phyloP scores from a whole-genome alignment of 1,140 invertebrate genomes.

The Drosophila quadrilineata region DNA sequence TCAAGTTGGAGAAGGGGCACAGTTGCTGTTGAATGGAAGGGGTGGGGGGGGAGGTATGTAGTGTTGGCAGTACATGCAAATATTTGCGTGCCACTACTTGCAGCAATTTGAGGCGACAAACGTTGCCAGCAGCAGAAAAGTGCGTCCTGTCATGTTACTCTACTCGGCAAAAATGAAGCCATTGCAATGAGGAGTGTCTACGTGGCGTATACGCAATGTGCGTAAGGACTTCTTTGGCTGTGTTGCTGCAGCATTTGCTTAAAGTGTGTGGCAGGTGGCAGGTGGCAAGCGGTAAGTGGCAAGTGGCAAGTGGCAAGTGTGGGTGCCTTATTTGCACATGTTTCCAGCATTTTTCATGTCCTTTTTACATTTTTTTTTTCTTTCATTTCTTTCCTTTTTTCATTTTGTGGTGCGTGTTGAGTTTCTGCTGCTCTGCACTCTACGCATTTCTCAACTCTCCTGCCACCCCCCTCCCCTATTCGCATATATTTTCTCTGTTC shows the following conservation, averaged over 20 bases:
- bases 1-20: background rate
- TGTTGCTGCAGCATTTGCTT: background rate
- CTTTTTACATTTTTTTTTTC: slow-evolving; percentile 7
- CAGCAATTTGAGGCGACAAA: slow-evolving; percentile 1
- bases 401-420: slow-evolving; percentile 46
- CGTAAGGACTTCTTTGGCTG: no score
- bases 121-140: background rate
- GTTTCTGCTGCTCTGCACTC: slow-evolving; percentile 24
- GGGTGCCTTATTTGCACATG: slow-evolving; percentile 39
- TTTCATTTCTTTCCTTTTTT: slow-evolving; percentile 6
- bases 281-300: background rate
- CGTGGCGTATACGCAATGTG: slow-evolving; percentile 53
- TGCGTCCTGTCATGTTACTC: no score
- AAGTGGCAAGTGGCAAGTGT: background rate
- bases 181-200: slow-evolving; percentile 47
- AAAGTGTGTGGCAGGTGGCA: slow-evolving; percentile 10
- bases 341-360: slow-evolving; percentile 27
- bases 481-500: slow-evolving; percentile 1
- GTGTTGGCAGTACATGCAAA: background rate
- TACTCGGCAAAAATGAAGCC: slow-evolving; percentile 49
- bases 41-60: background rate
- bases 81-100: slow-evolving; percentile 4
- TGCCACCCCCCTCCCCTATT: no score
- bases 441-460: no score
- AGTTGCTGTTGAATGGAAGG: background rate